A percentile compares a stretch with the other conserved stretches of the same genome.
Evolutionary conservation across 2,797 vertebrate species (phyloP).

Genomic region (Eupleurogrammus muticus): DNA sequence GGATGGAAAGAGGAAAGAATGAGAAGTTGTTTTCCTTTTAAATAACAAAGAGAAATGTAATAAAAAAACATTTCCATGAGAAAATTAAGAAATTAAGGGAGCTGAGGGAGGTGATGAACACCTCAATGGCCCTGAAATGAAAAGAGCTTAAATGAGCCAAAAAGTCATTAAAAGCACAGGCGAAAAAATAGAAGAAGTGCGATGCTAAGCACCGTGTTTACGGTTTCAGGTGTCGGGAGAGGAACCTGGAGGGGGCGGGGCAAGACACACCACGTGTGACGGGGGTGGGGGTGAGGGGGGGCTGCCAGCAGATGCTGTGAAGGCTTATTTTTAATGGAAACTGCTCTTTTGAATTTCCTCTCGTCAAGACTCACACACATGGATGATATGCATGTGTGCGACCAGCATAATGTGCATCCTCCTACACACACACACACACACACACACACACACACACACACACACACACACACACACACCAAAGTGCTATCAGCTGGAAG

Average conservation of each 20-base stretch:
- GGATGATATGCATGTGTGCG: neutral
- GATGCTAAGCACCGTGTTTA: slow-evolving; percentile 41
- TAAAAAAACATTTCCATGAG: slow-evolving; percentile 28
- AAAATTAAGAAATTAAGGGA: slow-evolving; percentile 38
- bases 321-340: slow-evolving; percentile 5
- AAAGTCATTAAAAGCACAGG: slow-evolving; percentile 20
- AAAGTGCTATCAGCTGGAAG: slow-evolving; percentile 17
- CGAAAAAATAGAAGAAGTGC: slow-evolving; percentile 26
- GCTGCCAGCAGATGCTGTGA: slow-evolving; percentile 25
- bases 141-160: slow-evolving; percentile 54
- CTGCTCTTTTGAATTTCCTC: neutral
- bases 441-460: neutral
- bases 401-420: no score
- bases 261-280: slow-evolving; percentile 34
- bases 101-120: slow-evolving; percentile 48
- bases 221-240: slow-evolving; percentile 41
- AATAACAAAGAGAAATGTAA: neutral
- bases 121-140: slow-evolving; percentile 39
- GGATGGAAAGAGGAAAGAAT: slow-evolving; percentile 12
- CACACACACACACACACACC: neutral
- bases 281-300: slow-evolving; percentile 12
- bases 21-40: neutral
- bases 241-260: slow-evolving; percentile 34
- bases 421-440: neutral
- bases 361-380: slow-evolving; percentile 22